Evolutionary conservation across 2,113 vertebrate species (phyloP), one percentile per base, ranked within the genome.

Genomic region (Tachycineta bicolor): DNA sequence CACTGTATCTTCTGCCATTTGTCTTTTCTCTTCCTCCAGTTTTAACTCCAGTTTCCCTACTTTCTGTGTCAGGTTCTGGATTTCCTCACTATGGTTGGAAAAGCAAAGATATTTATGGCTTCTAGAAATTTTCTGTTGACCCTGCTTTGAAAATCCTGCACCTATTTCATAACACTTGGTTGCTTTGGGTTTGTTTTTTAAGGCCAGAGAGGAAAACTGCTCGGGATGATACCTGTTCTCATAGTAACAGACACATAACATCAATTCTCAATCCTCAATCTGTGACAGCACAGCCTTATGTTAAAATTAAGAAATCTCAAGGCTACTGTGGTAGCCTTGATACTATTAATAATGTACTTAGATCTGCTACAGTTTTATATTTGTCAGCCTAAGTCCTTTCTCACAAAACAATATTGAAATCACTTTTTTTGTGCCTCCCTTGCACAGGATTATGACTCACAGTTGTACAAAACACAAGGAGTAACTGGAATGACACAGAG

Each of bases 61-160:
- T 79, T 97, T 98, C 87, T 76, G 87, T 43, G 69, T 94, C 67
- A 98, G 96, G 10, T 46, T 90, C 25, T 95, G 93, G 31, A 98
- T 87, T 84, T 98, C 97, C 60, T 97, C 96, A 53, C 98, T 98
- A 16, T 8, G 10, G 65, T 6, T 37, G 76, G 37, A 89, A 90
- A 89, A 77, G 70, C 56, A 89, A 67, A 93, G n/a, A 67, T 12
- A 63, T 55, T 67, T 15, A 49, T 12, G 74, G 12, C 50, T 47
- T 25, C 25, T 1, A 52, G 28, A 82, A 75, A 22, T 64, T 81
- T 81, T 83, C 41, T 90, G 31, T 34, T 73, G 33, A 47, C 62
- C 6, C 26, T 43, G 47, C 64, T 84, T 70, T 89, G 49, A 85
- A 93, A 86, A 85, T 14, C 69, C 11, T 46, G 37, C 58, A 56